Conservation (phyloP, 2,888 invertebrate genomes). For the Suillia variegata region DNA sequence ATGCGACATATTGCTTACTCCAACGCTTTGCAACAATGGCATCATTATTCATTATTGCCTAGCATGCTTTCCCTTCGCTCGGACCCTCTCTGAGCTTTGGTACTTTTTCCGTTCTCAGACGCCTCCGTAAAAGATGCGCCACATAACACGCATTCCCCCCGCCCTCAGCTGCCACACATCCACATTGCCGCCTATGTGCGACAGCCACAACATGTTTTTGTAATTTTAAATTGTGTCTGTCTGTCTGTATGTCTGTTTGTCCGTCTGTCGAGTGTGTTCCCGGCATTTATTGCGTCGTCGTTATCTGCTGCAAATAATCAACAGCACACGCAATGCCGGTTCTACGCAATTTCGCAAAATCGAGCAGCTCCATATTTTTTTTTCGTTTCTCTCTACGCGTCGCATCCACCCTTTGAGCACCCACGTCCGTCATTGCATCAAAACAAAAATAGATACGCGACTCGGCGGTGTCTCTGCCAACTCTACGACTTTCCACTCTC, state of each 20-base stretch:
- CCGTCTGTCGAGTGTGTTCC: conserved; percentile 32
- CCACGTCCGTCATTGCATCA: neutral
- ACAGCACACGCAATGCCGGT: conserved; percentile 27
- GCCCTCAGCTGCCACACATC: too few species aligned
- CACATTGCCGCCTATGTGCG: too few species aligned
- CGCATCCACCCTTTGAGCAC: neutral
- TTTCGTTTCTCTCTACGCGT: neutral
- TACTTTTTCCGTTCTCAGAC: too few species aligned
- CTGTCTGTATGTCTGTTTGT: neutral
- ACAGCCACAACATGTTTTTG: conserved; percentile 1
- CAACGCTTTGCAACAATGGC: conserved; percentile 7
- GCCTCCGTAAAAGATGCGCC: neutral
- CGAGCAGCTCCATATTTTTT: too few species aligned
- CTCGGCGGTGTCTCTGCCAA: neutral
- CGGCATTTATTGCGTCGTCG: conserved; percentile 48
- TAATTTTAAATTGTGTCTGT: neutral
- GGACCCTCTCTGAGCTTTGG: too few species aligned
- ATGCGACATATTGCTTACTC: neutral
- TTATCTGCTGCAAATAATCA: conserved; percentile 9
- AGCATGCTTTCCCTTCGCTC: neutral
- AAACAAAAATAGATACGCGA: neutral
- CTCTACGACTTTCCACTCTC: neutral
- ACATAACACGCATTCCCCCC: neutral
- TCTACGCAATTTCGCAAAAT: conserved; percentile 27
- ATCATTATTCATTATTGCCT: conserved; percentile 14